phyloP scores from a whole-genome alignment of 92 coral and sea anemone species.

The Diadumene lineata region DNA sequence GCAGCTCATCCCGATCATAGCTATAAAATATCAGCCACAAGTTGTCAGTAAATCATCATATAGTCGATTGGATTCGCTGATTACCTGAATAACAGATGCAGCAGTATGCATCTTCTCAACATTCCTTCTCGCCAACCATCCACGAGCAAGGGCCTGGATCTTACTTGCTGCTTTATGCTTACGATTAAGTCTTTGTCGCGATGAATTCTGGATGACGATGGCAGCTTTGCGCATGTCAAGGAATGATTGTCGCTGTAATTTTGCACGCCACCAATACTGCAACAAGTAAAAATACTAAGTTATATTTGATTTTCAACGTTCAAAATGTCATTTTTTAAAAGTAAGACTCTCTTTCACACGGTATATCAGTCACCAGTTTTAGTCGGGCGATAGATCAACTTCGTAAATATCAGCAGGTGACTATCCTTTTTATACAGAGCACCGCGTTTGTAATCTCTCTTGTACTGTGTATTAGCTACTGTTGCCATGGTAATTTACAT shows the following conservation, averaged over 20 bases:
- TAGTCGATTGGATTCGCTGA: background rate
- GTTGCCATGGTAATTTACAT: no score
- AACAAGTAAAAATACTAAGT: background rate
- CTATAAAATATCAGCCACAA: no score
- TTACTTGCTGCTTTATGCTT: slow-evolving; percentile 68
- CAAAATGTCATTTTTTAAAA: background rate
- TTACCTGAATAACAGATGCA: slow-evolving; percentile 82
- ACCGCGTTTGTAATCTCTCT: no score
- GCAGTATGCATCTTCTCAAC: slow-evolving; percentile 51
- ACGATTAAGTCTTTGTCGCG: slow-evolving; percentile 46
- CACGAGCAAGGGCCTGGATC: slow-evolving; percentile 85
- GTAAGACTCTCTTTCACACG: background rate
- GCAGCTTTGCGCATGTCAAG: slow-evolving; percentile 59
- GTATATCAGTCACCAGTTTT: background rate
- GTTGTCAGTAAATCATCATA: background rate
- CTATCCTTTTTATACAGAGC: no score
- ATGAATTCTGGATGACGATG: slow-evolving; percentile 58
- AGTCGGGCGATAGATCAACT: background rate
- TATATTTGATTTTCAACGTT: background rate
- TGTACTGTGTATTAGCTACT: background rate
- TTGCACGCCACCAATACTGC: slow-evolving; percentile 94
- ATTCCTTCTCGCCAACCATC: slow-evolving; percentile 59
- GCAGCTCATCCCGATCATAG: no score
- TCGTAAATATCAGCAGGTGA: background rate
- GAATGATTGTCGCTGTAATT: slow-evolving; percentile 62